These are phyloP conservation scores for Mactromeris polynyma DNA, from an alignment of 2,888 invertebrate species.

Conservation along the genomic window DNA sequence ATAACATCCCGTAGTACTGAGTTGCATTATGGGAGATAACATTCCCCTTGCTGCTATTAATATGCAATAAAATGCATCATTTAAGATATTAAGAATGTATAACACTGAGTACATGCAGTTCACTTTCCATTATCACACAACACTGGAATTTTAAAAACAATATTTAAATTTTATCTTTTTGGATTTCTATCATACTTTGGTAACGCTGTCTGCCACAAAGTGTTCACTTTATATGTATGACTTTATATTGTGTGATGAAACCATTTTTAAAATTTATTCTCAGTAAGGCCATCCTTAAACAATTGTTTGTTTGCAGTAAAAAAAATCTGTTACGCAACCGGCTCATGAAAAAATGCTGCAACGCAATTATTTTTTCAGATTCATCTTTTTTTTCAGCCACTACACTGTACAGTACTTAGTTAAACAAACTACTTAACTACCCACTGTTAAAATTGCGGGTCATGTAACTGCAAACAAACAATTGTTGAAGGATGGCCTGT, in stretches of 20 bases:
- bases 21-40: not conserved
- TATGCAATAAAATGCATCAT: constrained; percentile 4
- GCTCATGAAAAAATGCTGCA: too few species aligned
- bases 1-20: not conserved
- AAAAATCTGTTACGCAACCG: too few species aligned
- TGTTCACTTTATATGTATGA: not conserved
- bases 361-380: too few species aligned
- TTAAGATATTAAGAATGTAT: not conserved
- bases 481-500: too few species aligned
- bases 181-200: not conserved
- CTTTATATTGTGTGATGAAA: too few species aligned
- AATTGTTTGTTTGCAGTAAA: too few species aligned
- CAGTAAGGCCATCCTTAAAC: too few species aligned
- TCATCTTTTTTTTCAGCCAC: too few species aligned
- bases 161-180: not conserved
- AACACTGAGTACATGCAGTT: not conserved
- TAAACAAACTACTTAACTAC: too few species aligned
- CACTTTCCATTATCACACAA: not conserved
- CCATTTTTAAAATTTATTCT: too few species aligned
- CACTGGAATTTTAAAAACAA: not conserved
- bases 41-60: not conserved
- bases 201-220: not conserved
- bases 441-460: too few species aligned
- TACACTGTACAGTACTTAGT: too few species aligned
- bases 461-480: not conserved